Base-by-base conservation (phyloP, 2,888 invertebrate genomes). In the Pteria penguin region DNA sequence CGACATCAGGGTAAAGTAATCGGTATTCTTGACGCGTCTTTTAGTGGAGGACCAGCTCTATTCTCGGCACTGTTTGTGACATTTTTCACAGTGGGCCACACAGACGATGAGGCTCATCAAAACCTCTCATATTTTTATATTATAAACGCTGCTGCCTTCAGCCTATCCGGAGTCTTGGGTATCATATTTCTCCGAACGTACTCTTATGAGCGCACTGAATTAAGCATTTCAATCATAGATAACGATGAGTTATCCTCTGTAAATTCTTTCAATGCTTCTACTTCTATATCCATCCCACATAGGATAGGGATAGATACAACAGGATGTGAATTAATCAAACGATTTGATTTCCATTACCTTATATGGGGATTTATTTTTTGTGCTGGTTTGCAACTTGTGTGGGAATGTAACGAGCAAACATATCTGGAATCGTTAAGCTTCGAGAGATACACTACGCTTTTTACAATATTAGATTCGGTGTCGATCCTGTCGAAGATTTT, bases 331-430 rank as follows among this genome's bases (percentile, higher is more conserved):
- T 75, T 88, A 24, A 31, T 87, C 1, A 81, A 78, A 60, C 36
- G 75, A 14, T 82, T 82, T 33, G 86, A 88, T 61, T 88, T 86
- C 62, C 87, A 87, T 52, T 87, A 84, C 65, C 77, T 88, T 1
- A 75, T 83, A n/a, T 87, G 87, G 87, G 70, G 84, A 2, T 87
- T 81, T 68, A 82, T 87, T 60, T 82, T 86, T 57, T 87, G 87
- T 65, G 85, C 87, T 2, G 84, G 86, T 4, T 61, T 88, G 1
- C 87, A 88, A 75, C 79, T 87, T 4, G 86, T 85, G 71, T 87
- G 84, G 70, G 85, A 86, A 57, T 84, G 80, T 24, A 88, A 87
- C 71, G 83, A 86, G 14, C 82, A 83, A 1, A 84, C 85, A 0
- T 88, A 87, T 73, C 80, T 88, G 5, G 86, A 85, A 67, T 87